Evolutionary conservation across 2,888 invertebrate genomes (phyloP).

Genomic region (Bembecia ichneumoniformis): DNA sequence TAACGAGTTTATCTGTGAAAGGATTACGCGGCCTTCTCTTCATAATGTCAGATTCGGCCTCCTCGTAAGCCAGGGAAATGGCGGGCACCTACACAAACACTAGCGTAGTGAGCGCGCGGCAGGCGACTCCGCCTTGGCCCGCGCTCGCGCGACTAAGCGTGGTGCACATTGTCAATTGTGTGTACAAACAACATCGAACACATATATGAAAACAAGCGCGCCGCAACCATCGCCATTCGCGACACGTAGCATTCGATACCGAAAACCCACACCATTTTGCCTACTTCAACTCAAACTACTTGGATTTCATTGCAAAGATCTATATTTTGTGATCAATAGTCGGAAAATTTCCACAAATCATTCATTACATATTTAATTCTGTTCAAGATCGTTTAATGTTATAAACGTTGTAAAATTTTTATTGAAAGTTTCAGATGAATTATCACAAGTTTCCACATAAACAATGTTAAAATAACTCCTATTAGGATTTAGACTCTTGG

Average conservation of each 20-base stretch:
- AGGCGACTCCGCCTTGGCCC: constrained; percentile 24
- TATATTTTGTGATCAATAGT: too few species aligned
- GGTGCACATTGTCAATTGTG: constrained; percentile 51
- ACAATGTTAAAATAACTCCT: too few species aligned
- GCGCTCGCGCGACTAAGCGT: constrained; percentile 28
- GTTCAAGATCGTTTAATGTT: too few species aligned
- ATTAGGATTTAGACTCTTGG: too few species aligned
- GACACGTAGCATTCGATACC: background rate
- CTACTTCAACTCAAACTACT: too few species aligned
- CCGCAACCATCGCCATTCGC: constrained; percentile 14
- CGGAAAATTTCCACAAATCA: too few species aligned
- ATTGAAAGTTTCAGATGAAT: too few species aligned
- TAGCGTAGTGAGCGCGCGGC: constrained; percentile 60
- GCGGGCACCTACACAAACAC: constrained; percentile 89
- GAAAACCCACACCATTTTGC: too few species aligned
- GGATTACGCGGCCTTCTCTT: constrained; percentile 98
- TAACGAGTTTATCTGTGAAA: constrained; percentile 97
- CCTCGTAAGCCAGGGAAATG: constrained; percentile 98
- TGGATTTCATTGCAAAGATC: too few species aligned
- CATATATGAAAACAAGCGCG: constrained; percentile 18
- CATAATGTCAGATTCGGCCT: constrained; percentile 99
- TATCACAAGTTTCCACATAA: too few species aligned
- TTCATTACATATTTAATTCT: too few species aligned
- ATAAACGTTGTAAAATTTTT: too few species aligned
- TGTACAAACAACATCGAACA: constrained; percentile 58